These are phyloP conservation scores for Drosophila mojavensis DNA, from an alignment of 1,140 invertebrate species.

Conservation along the genomic window DNA sequence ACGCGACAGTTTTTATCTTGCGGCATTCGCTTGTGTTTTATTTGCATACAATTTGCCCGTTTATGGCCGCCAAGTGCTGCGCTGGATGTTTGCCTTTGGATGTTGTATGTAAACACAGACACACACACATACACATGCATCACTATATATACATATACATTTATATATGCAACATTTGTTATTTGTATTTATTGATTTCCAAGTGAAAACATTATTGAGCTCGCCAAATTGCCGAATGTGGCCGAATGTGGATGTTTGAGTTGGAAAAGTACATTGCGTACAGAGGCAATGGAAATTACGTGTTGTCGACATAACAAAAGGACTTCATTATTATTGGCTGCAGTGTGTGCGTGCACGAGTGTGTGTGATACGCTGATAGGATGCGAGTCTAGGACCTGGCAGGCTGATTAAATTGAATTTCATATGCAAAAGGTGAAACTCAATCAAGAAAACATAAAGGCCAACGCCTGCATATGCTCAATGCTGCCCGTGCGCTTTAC, in stretches of 20 bases:
- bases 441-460: slow-evolving; percentile 82
- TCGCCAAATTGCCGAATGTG: slow-evolving; percentile 53
- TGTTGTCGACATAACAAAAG: slow-evolving; percentile 72
- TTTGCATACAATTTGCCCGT: slow-evolving; percentile 80
- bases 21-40: slow-evolving; percentile 66
- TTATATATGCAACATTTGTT: slow-evolving; percentile 49
- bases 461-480: slow-evolving; percentile 44
- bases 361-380: slow-evolving; percentile 17
- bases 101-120: slow-evolving; percentile 1
- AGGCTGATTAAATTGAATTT: slow-evolving; percentile 83
- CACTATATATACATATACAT: neutral
- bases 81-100: slow-evolving; percentile 2
- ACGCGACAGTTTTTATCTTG: slow-evolving; percentile 49
- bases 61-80: slow-evolving; percentile 64
- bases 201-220: slow-evolving; percentile 81
- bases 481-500: slow-evolving; percentile 8
- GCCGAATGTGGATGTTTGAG: slow-evolving; percentile 1
- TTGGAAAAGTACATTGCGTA: slow-evolving; percentile 36
- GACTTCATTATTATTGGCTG: slow-evolving; percentile 81
- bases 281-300: slow-evolving; percentile 61
- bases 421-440: slow-evolving; percentile 82
- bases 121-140: neutral
- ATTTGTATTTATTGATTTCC: slow-evolving; percentile 81
- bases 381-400: slow-evolving; percentile 58
- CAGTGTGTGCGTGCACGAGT: slow-evolving; percentile 38